Evolutionary conservation across 2,113 vertebrate genomes (phyloP), one percentile per base, ranked within the genome.

Genomic region (Pterocles gutturalis): DNA sequence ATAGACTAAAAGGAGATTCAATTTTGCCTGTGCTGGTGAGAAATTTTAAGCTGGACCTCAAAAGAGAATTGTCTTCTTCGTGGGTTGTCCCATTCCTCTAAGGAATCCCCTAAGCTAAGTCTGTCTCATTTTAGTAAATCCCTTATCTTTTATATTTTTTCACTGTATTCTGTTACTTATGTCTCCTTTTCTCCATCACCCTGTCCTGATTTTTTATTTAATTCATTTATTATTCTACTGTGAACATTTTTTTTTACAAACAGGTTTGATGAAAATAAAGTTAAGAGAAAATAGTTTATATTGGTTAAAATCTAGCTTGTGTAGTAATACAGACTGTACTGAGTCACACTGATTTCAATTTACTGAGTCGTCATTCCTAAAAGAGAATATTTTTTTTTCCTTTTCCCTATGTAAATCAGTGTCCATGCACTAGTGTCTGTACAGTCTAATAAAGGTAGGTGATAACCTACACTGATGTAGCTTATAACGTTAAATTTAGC

Each of bases 401-500:
- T 77, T 65, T 87, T 79, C 33, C 38, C 2, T 41, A 12, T 45
- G 8, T 73, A 54, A 82, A 62, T 84, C 36, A 75, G 8, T 46
- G 33, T 66, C 46, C 16, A 7, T 20, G 41, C 43, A 61, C 31
- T 57, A 57, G 41, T 72, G 34, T 64, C 24, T 11, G 28, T 38
- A 25, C 19, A 13, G 10, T 28, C 5, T 28, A 62, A 18, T 22
- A 72, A 6, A 64, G 13, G 7, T 33, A 53, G 14, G 12, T 57
- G 41, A 70, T 51, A 64, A 21, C 29, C 49, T 65, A 60, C 17
- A 55, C 25, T 0, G 0, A 8, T 45, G 36, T 29, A 38, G 11
- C 77, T 73, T 78, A 14, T 33, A 46, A 34, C 2, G 0, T 66
- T 61, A 60, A 25, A 83, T 80, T 69, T 69, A 83, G 49, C 26